Base-by-base conservation (phyloP, 2,797 vertebrate species). In the Serranus cabrilla region DNA sequence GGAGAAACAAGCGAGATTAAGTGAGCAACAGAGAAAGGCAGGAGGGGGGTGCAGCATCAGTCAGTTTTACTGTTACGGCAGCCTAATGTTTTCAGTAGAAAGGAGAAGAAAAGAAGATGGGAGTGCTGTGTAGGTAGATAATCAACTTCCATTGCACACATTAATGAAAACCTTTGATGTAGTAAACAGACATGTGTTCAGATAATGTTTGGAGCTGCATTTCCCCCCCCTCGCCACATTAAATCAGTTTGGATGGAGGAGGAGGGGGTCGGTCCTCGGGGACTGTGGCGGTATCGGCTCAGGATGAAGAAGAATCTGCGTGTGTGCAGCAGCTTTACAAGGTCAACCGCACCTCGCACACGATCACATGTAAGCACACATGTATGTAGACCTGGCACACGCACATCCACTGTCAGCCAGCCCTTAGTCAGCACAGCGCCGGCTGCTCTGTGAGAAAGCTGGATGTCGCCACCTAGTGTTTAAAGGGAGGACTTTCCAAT, bases 391-490 rank as follows among this genome's bases (percentile, higher is more conserved):
- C 69, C 25, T 76, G 68, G 80, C 68, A 71, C 54, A 71, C 47
- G 52, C 71, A 58, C 74, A 55, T 59, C 13, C 65, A 59, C 71
- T 57, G 73, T 72, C 81, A 80, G 81, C 79, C 77, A 84, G 77
- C 59, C 55, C 91, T 92, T 88, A 92, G 81, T 92, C 92, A 91
- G 92, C 89, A 87, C 55, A 46, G 74, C 47, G 65, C 31, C 5
- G 25, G 37, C 56, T 64, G 56, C 55, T 78, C 69, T 69, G 55
- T 62, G 68, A 77, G 54, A 71, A 85, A 40, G 86, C 62, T 77
- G 45, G 23, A 90, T 80, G 83, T 88, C 62, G 91, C 91, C 93
- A 89, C 87, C 93, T 92, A 87, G 91, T 93, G 93, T 76, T 81
- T 8, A 42, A 25, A 61, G 7, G 13, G 50, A 46, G 75, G 60